Conservation (phyloP, 2,113 vertebrate genomes). For the Noctilio leporinus region DNA sequence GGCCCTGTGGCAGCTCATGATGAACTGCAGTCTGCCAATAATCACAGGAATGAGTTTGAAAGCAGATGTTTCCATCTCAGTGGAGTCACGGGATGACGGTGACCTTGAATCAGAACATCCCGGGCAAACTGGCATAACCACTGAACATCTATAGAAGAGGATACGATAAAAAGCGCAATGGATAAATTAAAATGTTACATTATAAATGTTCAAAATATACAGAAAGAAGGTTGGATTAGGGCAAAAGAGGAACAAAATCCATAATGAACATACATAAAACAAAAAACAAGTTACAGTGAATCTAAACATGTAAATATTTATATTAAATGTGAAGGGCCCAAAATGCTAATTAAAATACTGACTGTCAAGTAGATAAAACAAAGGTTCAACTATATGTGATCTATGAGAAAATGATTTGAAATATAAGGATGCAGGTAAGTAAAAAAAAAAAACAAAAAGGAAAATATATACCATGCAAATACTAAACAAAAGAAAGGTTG, state of each 20-base stretch:
- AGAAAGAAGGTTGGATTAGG: neutral
- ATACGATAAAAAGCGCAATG: neutral
- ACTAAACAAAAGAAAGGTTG: neutral
- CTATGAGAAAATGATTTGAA: neutral
- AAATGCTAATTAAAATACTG: neutral
- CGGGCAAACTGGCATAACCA: neutral
- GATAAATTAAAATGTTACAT: neutral
- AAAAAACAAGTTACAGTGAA: neutral
- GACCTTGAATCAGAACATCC: neutral
- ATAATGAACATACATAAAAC: neutral
- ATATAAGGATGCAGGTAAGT: neutral
- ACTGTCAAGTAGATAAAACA: neutral
- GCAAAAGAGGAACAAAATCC: neutral
- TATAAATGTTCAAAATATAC: neutral
- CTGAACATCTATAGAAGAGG: neutral
- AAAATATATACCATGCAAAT: neutral
- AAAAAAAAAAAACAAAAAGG: neutral
- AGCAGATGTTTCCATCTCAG: neutral
- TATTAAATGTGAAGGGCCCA: neutral
- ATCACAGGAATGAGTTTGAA: neutral
- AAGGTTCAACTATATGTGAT: neutral
- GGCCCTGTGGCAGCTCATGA: neutral
- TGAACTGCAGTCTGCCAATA: neutral
- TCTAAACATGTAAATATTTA: neutral
- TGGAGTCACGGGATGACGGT: neutral